phyloP scores from a whole-genome alignment of 2,113 vertebrate species.

The Dicaeum eximium region DNA sequence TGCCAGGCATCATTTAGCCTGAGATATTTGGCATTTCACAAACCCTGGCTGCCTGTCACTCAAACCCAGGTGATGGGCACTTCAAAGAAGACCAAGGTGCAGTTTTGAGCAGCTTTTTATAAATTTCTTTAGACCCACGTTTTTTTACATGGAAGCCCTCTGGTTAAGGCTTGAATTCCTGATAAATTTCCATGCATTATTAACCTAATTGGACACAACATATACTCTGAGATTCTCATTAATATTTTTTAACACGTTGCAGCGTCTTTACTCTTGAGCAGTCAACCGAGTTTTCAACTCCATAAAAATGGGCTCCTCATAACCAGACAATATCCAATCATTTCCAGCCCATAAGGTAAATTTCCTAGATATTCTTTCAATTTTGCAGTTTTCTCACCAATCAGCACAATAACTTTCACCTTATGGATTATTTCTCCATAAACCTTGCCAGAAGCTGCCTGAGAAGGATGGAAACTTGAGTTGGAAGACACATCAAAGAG shows the following conservation, averaged over 20 bases:
- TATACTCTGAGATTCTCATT: slow-evolving; percentile 69
- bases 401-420: slow-evolving; percentile 37
- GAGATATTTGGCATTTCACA: neutral
- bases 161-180: slow-evolving; percentile 42
- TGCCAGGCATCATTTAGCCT: slow-evolving; percentile 4
- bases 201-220: slow-evolving; percentile 71
- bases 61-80: neutral
- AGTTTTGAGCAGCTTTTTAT: neutral
- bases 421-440: slow-evolving; percentile 20
- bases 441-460: neutral
- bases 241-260: slow-evolving; percentile 72
- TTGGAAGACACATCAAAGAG: neutral
- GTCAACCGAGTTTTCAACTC: slow-evolving; percentile 67
- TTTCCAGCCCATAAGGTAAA: slow-evolving; percentile 76
- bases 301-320: slow-evolving; percentile 60
- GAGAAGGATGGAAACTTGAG: neutral
- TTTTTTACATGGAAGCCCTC: neutral
- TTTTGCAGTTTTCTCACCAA: slow-evolving; percentile 50
- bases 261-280: slow-evolving; percentile 70
- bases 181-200: slow-evolving; percentile 65
- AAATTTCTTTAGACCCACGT: neutral
- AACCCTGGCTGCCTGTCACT: neutral
- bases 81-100: neutral
- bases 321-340: slow-evolving; percentile 72
- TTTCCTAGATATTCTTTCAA: slow-evolving; percentile 53